Base-by-base conservation (phyloP, 2,797 vertebrate species). In the Halcyon badia region DNA sequence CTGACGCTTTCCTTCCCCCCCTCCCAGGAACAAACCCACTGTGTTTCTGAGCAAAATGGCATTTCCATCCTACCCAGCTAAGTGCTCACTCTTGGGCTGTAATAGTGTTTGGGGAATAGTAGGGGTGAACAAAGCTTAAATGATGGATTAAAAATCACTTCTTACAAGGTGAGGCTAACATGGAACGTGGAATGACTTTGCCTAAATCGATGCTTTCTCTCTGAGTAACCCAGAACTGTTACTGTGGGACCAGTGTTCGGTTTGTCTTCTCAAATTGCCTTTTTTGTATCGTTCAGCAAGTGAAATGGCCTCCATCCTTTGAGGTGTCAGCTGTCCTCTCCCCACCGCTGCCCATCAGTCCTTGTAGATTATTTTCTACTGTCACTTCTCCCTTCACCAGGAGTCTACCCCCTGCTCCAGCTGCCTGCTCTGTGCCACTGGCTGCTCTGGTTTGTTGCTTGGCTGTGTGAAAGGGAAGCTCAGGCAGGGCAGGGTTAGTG, bases 1-100 rank as follows among this genome's bases (percentile, higher is more conserved):
- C 52, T 78, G 17, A 60, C 73, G 24, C 54, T 61, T 66, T 56
- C 10, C 33, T 83, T 60, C 30, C 28, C 7, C 14, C 4, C 33
- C 4, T n/a, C 33, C 49, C 49, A 65, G 26, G 46, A 82, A 80
- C 2, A 9, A 76, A 94, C 75, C 33, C 0, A 0, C 19, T 7
- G 42, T 15, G 6, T 65, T 94, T 81, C 37, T 31, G 49, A 81
- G 33, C 19, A 83, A 83, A 90, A 66, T 37, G 25, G 35, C 61
- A 37, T 72, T 90, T 89, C 57, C 52, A 33, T 71, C 65, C 70
- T 83, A 60, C 41, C 21, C 57, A 61, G 39, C 44, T 44, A 68
- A 75, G 42, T 11, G 3, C 39, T 75, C 70, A 44, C 60, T 37
- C 73, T 48, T 28, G 73, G 70, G 39, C 22, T 68, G 11, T 64